phyloP scores from a whole-genome alignment of 2,797 vertebrate species.

The Pelochelys cantorii region DNA sequence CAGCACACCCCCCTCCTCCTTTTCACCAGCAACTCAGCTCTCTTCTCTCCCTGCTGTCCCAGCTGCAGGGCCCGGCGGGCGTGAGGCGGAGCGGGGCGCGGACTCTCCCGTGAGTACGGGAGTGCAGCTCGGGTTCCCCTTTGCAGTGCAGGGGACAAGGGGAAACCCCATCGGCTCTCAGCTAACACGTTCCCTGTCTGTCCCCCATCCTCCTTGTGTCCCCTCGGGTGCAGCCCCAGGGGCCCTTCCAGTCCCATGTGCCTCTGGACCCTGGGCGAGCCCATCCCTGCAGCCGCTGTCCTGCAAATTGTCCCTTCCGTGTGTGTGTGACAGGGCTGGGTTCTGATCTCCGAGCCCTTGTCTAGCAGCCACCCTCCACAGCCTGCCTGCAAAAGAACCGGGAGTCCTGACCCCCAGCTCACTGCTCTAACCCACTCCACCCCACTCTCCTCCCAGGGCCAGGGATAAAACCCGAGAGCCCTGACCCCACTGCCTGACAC shows the following conservation, averaged over 20 bases:
- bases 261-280: background rate
- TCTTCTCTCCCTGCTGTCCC: background rate
- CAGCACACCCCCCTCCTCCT: no score
- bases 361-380: background rate
- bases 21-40: background rate
- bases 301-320: background rate
- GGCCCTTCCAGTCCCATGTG: background rate
- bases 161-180: background rate
- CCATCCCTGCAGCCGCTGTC: background rate
- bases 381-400: no score
- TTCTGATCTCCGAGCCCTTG: background rate
- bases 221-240: background rate
- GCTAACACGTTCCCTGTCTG: background rate
- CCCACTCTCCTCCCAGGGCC: no score
- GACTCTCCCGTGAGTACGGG: constrained; percentile 71
- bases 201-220: accelerated
- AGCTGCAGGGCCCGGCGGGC: constrained; percentile 65
- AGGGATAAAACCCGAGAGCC: no score
- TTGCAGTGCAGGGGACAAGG: background rate
- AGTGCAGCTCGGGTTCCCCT: background rate
- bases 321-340: background rate
- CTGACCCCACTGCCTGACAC: no score
- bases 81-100: constrained; percentile 66
- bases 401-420: no score
- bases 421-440: no score